phyloP scores from a whole-genome alignment of 2,888 invertebrate genomes.

The Gastracanthus pulcherrimus region DNA sequence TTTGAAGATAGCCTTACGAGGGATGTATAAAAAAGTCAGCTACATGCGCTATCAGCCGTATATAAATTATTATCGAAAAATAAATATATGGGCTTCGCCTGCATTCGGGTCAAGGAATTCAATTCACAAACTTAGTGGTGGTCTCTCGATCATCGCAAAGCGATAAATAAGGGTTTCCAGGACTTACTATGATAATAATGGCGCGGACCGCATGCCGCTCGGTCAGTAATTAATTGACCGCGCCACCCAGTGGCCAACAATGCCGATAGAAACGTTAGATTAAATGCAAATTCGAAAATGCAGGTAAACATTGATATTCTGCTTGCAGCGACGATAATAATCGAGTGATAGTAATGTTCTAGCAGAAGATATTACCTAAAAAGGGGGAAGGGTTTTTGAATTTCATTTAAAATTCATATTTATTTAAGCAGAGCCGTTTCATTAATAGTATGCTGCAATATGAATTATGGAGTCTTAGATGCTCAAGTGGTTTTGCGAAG shows the following conservation, averaged over 20 bases:
- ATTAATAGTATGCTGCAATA: neutral
- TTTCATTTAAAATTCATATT: neutral
- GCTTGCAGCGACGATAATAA: neutral
- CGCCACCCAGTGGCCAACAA: neutral
- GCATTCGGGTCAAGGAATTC: slow-evolving; percentile 51
- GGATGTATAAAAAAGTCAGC: neutral
- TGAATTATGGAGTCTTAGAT: neutral
- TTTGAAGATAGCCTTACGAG: neutral
- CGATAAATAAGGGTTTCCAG: slow-evolving; percentile 42
- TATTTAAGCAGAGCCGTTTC: neutral
- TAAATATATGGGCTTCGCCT: neutral
- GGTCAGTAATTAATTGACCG: slow-evolving; percentile 34
- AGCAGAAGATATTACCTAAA: neutral
- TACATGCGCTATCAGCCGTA: slow-evolving; percentile 7
- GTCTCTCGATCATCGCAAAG: slow-evolving; percentile 39
- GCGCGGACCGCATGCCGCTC: neutral
- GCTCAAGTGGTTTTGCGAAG: neutral
- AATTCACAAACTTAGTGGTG: slow-evolving; percentile 31
- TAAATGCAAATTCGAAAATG: slow-evolving; percentile 17
- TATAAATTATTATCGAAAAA: slow-evolving; percentile 28
- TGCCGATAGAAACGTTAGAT: slow-evolving; percentile 10
- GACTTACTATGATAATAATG: slow-evolving; percentile 27
- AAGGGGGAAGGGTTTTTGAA: neutral
- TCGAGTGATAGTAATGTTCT: too few relatives aligned
- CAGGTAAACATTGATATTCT: neutral